A percentile compares a stretch with the other conserved stretches of the same genome.
These are phyloP conservation scores for Agelaius phoeniceus DNA, from an alignment of 2,113 vertebrate species.

Conservation along the genomic window DNA sequence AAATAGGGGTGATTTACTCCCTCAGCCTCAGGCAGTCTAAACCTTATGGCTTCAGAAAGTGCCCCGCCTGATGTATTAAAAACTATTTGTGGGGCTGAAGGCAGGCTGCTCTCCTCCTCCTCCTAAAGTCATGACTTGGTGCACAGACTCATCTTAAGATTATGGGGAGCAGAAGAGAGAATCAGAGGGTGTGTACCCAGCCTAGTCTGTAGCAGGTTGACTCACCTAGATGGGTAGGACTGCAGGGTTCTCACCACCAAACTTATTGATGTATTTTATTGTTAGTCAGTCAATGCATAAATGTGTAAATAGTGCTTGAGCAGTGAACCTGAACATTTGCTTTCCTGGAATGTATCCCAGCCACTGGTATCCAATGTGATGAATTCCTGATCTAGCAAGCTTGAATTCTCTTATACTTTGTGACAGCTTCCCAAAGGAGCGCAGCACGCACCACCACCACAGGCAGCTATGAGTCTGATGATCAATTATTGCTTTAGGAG, in stretches of 20 bases:
- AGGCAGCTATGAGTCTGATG: neutral
- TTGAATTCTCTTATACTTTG: neutral
- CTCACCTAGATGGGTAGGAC: neutral
- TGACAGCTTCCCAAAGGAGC: neutral
- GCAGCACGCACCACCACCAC: neutral
- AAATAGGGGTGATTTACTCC: neutral
- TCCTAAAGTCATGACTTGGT: neutral
- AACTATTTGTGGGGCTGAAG: neutral
- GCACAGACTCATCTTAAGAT: neutral
- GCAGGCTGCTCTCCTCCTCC: neutral
- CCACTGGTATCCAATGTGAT: neutral
- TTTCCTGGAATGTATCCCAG: neutral
- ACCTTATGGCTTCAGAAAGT: neutral
- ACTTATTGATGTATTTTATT: neutral
- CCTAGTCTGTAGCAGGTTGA: accelerated
- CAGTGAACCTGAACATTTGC: neutral
- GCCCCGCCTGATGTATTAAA: neutral
- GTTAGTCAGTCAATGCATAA: neutral
- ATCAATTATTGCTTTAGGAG: neutral
- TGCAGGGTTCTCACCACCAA: neutral
- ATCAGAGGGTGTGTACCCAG: neutral
- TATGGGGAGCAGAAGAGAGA: neutral
- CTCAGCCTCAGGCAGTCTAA: neutral
- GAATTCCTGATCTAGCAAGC: neutral
- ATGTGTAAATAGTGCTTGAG: neutral